A percentile compares a stretch with the other conserved stretches of the same genome.
phyloP scores from a whole-genome alignment of 2,797 vertebrate genomes.

The Urophycis tenuis region DNA sequence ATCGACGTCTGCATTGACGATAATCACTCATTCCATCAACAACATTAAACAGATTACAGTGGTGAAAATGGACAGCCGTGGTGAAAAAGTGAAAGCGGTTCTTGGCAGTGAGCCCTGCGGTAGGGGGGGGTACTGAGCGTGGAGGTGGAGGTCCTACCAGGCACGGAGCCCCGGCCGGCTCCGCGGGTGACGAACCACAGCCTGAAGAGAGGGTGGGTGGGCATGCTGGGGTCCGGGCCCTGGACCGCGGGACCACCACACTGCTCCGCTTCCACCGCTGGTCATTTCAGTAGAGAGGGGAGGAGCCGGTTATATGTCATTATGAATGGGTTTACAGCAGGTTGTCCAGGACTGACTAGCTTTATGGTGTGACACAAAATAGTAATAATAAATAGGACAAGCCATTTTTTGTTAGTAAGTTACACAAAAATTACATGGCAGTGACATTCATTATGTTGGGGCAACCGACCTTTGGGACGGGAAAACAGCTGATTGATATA shows the following conservation, averaged over 20 bases:
- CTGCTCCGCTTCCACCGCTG: not conserved
- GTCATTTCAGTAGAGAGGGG: not conserved
- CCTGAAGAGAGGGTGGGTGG: constrained; percentile 63
- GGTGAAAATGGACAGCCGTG: too few relatives aligned
- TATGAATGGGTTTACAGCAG: too few relatives aligned
- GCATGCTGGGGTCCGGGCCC: not conserved
- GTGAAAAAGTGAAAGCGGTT: too few relatives aligned
- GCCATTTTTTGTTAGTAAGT: not conserved
- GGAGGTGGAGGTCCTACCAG: constrained; percentile 64
- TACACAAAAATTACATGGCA: not conserved
- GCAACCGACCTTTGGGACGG: constrained; percentile 46
- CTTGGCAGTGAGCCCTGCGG: too few relatives aligned
- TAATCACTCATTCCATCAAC: too few relatives aligned
- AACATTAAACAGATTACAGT: not conserved
- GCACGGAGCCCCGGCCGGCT: constrained; percentile 55
- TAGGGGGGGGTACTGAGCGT: too few relatives aligned
- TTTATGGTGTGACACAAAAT: not conserved
- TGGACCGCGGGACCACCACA: too few relatives aligned
- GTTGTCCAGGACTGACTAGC: not conserved
- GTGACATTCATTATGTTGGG: not conserved
- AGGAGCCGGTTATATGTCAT: not conserved
- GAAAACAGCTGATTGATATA: constrained; percentile 46
- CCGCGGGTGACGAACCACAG: constrained; percentile 76
- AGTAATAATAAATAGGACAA: not conserved
- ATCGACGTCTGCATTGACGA: not conserved